Percentiles rank a stretch among this genome's conserved stretches.
Conservation (phyloP, 2,888 invertebrate genomes). For the Elaeidobius kamerunicus region DNA sequence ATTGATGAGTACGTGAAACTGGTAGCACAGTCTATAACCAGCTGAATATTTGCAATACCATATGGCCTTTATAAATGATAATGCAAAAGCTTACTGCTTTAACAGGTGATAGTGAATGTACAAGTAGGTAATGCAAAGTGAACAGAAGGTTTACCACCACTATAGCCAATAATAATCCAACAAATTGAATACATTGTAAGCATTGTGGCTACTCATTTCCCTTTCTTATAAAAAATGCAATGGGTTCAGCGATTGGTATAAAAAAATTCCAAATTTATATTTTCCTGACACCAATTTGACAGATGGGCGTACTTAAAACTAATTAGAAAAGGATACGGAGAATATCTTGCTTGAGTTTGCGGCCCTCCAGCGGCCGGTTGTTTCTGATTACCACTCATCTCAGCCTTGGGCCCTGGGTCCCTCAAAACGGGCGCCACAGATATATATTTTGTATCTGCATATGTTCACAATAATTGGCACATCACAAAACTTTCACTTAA, state of each 20-base stretch:
- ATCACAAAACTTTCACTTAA: conserved; percentile 43
- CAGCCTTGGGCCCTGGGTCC: conserved; percentile 59
- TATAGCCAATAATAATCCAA: conserved; percentile 4
- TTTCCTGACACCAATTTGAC: conserved; percentile 42
- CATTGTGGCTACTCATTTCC: not conserved
- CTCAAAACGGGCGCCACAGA: conserved; percentile 60
- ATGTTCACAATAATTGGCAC: conserved; percentile 46
- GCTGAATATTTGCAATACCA: conserved; percentile 34
- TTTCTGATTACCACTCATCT: conserved; percentile 65
- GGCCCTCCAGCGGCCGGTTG: conserved; percentile 61
- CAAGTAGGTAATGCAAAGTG: conserved; percentile 11
- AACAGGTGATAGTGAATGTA: conserved; percentile 42
- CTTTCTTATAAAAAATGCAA: conserved; percentile 1
- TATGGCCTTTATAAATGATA: conserved; percentile 38
- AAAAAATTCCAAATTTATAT: not conserved
- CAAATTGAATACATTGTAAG: conserved; percentile 5
- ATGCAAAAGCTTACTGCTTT: conserved; percentile 37
- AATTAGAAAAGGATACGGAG: conserved; percentile 63
- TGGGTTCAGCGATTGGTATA: not conserved
- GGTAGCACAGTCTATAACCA: not conserved
- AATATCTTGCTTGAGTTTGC: conserved; percentile 54
- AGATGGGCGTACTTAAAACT: conserved; percentile 46
- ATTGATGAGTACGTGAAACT: not conserved
- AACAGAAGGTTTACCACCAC: conserved; percentile 17
- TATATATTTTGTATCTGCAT: conserved; percentile 46